Base-by-base conservation (phyloP, 2,797 vertebrate species). In the Microcaecilia unicolor region DNA sequence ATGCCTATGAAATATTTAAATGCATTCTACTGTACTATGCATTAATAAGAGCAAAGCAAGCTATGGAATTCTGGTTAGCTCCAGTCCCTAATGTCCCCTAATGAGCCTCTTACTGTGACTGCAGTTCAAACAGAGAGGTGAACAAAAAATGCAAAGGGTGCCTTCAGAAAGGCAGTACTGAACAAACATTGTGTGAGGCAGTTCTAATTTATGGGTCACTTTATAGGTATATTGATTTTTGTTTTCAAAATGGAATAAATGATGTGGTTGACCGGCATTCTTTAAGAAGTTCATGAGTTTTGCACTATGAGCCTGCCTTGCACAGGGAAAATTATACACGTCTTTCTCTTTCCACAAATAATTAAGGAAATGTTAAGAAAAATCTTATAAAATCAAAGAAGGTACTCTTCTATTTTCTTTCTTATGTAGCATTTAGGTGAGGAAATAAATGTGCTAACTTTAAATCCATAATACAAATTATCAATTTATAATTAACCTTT, bases 1-100 rank as follows among this genome's bases (percentile, higher is more conserved):
- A 83, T 86, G 82, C 84, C 87, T 90, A 92, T 92, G 85, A 94
- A 92, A 93, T 91, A 94, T 94, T 93, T 85, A 95, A 90, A 92
- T 88, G 85, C 72, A 83, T 87, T 83, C 79, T 88, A 85, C 89
- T 88, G 86, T 85, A 80, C 85, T 89, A 88, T 89, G 89, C 87
- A 90, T 90, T 93, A 90, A 92, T 94, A 92, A 92, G 85, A 86
- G 81, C 83, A 84, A 83, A 86, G 78, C 78, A 83, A 87, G 85
- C 84, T 76, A 78, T 79, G 79, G 78, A 83, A 72, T 77, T 83
- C 83, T 83, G 84, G 82, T 84, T 84, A 83, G 82, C 78, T 76
- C 68, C 79, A 84, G 83, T 85, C 83, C 83, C 84, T 86, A 84
- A 85, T 88, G 85, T 83, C 82, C 79, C 83, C 83, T 89, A 89